Conservation (phyloP, 2,797 vertebrate species). For the Rhabdomys pumilio region DNA sequence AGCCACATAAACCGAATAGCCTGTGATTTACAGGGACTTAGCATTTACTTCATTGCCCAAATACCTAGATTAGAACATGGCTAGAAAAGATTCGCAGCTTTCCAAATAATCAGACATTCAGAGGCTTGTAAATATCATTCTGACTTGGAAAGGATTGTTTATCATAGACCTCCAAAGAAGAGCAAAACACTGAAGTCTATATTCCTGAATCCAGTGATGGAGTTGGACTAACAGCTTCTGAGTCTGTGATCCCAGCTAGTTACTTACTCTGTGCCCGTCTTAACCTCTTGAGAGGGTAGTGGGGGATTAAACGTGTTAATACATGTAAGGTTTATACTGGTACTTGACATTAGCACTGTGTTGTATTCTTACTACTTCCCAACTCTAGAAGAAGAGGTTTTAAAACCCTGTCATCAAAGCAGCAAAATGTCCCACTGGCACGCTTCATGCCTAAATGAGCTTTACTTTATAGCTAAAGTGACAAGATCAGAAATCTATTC, state of each 20-base stretch:
- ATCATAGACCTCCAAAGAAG: background rate
- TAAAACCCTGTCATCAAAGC: slow-evolving; percentile 10
- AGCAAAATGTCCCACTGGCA: background rate
- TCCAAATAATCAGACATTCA: slow-evolving; percentile 54
- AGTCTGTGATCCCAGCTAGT: background rate
- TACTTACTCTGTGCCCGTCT: background rate
- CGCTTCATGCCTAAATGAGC: background rate
- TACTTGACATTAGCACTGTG: background rate
- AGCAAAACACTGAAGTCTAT: background rate
- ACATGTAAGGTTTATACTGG: background rate
- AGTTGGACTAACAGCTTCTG: background rate
- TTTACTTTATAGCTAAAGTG: slow-evolving; percentile 29
- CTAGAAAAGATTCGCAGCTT: slow-evolving; percentile 48
- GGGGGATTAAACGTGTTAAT: background rate
- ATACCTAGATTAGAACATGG: slow-evolving; percentile 43
- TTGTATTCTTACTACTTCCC: background rate
- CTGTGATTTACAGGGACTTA: slow-evolving; percentile 20
- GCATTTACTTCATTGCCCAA: slow-evolving; percentile 53
- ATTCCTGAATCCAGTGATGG: background rate
- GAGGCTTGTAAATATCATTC: background rate
- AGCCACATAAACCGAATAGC: slow-evolving; percentile 34
- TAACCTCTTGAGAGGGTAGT: background rate
- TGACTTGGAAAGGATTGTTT: slow-evolving; percentile 6
- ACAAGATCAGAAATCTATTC: background rate
- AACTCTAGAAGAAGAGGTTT: background rate